Base-by-base conservation (phyloP, 2,888 invertebrate species). In the Polymixis flavicincta region DNA sequence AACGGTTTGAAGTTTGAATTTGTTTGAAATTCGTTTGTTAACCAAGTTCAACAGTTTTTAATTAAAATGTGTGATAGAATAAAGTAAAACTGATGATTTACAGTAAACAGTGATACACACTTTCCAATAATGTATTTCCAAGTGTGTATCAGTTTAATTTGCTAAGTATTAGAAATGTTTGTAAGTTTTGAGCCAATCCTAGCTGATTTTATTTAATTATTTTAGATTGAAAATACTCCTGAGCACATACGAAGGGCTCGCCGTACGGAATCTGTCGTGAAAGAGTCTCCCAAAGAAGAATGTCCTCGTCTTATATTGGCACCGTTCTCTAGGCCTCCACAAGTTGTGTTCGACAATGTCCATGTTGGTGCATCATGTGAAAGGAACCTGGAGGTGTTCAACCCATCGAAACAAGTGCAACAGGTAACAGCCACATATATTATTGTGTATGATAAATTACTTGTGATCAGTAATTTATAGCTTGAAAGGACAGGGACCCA, bases 321-420 rank as follows among this genome's bases (percentile, higher is more conserved):
- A 19, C 98, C 98, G 2, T 98, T 98, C 93, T 96, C 97, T n/a
- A 94, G 96, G 73, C 97, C 97, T 85, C 97, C 98, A 6, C 97
- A 97, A 94, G 96, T 98, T 28, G 95, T 97, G n/a, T 98, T 98
- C 88, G 97, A 98, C 82, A 96, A 97, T 95, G 97, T 98, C 74
- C 93, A 96, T 11, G 94, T 98, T 74, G 97, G 97, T 25, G 94
- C 96, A 61, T 93, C 95, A 19, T 97, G 97, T 73, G 96, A 95
- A 73, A 96, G 97, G 83, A 92, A 94, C 68, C 92, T 98, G 76
- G 95, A 97, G 85, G 93, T 98, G 22, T 92, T 95, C 69, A 98
- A 98, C 92, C 97, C 98, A 19, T 88, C 92, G 1, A 94, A 95
- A 83, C 91, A 94, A 88, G 79, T 89, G 3, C 94, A 95, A 90